phyloP scores from a whole-genome alignment of 2,888 invertebrate species.

The Pheosia gnoma region DNA sequence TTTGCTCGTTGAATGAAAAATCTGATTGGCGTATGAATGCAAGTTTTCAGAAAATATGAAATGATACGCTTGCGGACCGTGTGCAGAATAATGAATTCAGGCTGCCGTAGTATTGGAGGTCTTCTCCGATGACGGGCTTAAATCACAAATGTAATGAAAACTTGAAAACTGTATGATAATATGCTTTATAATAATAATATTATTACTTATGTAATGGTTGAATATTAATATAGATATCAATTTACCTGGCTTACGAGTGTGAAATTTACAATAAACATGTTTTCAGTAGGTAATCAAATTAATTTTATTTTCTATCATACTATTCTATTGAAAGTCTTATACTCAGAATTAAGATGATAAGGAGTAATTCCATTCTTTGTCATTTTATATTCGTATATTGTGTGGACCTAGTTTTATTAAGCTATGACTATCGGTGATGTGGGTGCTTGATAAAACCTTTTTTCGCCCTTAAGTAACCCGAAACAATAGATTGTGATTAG shows the following conservation, averaged over 20 bases:
- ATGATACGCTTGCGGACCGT: constrained; percentile 4
- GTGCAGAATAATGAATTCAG: constrained; percentile 4
- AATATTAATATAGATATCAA: too few species aligned
- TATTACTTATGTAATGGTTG: too few species aligned
- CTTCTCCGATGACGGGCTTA: neutral
- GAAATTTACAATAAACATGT: too few species aligned
- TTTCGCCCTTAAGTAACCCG: constrained; percentile 6
- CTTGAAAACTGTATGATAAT: too few species aligned
- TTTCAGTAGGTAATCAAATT: too few species aligned
- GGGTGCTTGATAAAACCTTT: constrained; percentile 8
- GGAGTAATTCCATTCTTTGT: too few species aligned
- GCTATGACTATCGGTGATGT: constrained; percentile 3
- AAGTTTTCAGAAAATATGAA: constrained; percentile 7
- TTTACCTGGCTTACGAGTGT: too few species aligned
- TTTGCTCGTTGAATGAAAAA: neutral
- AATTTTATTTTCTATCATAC: too few species aligned
- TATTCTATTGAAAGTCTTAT: too few species aligned
- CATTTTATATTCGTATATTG: neutral
- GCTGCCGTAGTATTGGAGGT: neutral
- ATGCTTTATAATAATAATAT: too few species aligned
- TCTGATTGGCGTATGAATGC: constrained; percentile 7
- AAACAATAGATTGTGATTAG: constrained; percentile 13
- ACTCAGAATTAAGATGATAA: too few species aligned
- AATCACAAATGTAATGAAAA: neutral
- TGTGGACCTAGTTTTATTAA: neutral